A percentile compares a stretch with the other conserved stretches of the same genome.
Evolutionary conservation across 2,797 vertebrate species (phyloP).

Genomic region (Tenualosa ilisha): DNA sequence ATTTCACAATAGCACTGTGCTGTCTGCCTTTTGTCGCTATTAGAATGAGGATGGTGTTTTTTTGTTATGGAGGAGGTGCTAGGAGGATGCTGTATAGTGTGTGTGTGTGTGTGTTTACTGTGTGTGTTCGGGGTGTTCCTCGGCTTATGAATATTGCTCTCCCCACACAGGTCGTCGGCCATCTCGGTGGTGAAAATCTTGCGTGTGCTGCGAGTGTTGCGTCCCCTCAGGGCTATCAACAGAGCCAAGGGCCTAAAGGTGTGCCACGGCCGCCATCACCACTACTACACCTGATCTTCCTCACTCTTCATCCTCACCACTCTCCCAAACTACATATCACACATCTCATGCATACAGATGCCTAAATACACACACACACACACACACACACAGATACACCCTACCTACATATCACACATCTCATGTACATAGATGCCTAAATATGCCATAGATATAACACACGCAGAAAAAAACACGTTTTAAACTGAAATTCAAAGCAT

Average conservation of each 20-base stretch:
- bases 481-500: no score
- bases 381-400: no score
- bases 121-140: neutral
- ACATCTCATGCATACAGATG: no score
- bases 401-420: no score
- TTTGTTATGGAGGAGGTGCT: neutral
- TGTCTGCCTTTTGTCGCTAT: no score
- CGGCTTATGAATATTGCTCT: neutral
- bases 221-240: conserved; percentile 97
- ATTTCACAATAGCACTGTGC: neutral
- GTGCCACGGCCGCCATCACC: neutral
- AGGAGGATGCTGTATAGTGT: neutral
- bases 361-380: no score
- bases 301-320: neutral
- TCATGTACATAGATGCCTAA: no score
- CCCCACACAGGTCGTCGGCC: conserved; percentile 84
- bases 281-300: neutral
- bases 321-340: no score
- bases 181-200: conserved; percentile 99
- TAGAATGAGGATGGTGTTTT: neutral
- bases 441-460: no score
- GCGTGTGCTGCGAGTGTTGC: conserved; percentile 91
- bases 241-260: conserved; percentile 99
- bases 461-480: no score
- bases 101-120: neutral